phyloP scores from a whole-genome alignment of 2,888 invertebrate species.

The Hylaea fasciaria region DNA sequence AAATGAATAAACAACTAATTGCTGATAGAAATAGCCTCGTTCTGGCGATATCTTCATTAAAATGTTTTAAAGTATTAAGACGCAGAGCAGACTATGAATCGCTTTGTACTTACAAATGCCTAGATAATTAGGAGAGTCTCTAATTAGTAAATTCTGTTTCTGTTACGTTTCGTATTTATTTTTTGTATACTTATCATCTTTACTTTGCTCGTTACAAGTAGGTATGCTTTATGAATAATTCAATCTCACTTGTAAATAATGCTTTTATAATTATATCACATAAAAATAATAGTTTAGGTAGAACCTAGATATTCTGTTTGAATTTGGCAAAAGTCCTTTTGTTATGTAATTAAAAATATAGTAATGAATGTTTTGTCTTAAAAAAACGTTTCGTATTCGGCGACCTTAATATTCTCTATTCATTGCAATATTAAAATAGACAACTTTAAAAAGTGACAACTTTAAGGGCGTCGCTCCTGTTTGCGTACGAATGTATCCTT shows the following conservation, averaged over 20 bases:
- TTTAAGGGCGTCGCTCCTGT: conserved; percentile 30
- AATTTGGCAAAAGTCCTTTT: too few species aligned
- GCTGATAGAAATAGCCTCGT: conserved; percentile 12
- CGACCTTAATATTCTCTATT: too few species aligned
- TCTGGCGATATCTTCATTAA: conserved; percentile 58
- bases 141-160: conserved; percentile 56
- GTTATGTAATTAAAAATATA: too few species aligned
- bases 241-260: background rate
- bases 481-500: conserved; percentile 42
- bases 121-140: conserved; percentile 57
- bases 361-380: too few species aligned
- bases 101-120: conserved; percentile 54
- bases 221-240: background rate
- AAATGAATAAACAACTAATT: too few species aligned
- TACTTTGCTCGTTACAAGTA: background rate
- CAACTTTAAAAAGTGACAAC: too few species aligned
- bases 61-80: conserved; percentile 53
- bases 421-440: too few species aligned
- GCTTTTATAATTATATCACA: too few species aligned
- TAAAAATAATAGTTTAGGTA: too few species aligned
- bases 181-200: conserved; percentile 6
- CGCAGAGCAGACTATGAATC: conserved; percentile 48
- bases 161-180: conserved; percentile 13
- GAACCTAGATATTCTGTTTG: too few species aligned
- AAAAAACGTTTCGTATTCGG: too few species aligned